Conservation (phyloP, 2,113 vertebrate genomes). For the Cyprinus carpio region DNA sequence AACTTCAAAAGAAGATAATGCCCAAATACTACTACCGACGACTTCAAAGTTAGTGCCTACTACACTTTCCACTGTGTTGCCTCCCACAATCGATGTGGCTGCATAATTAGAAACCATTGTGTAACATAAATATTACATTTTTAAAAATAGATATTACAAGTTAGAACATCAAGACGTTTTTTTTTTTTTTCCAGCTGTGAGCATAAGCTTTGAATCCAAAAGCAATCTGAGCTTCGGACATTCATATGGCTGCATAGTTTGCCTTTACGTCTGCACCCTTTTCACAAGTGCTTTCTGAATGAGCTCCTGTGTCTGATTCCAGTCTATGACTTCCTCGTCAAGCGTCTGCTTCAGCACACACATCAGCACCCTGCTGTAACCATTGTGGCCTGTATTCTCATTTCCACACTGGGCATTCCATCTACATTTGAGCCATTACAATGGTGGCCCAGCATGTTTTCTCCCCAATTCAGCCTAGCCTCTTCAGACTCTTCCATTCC, state of each 20-base stretch:
- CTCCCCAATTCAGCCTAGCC: constrained; percentile 44
- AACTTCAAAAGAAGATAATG: background rate
- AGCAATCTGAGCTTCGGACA: background rate
- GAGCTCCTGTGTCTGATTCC: constrained; percentile 47
- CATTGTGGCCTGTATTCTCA: constrained; percentile 54
- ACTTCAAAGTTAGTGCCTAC: background rate
- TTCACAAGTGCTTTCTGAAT: constrained; percentile 50
- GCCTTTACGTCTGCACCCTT: constrained; percentile 22
- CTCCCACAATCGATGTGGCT: background rate
- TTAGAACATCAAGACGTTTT: background rate
- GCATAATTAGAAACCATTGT: background rate
- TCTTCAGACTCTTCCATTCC: constrained; percentile 39
- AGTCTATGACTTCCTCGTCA: constrained; percentile 54
- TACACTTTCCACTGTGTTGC: background rate
- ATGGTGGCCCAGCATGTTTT: constrained; percentile 53
- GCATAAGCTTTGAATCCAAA: constrained; percentile 1
- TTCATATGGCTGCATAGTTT: constrained; percentile 10
- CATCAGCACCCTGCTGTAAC: constrained; percentile 58
- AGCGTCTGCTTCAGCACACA: constrained; percentile 52
- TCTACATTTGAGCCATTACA: constrained; percentile 46
- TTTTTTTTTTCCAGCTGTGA: background rate
- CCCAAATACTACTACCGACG: background rate
- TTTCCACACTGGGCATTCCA: constrained; percentile 52
- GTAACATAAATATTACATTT: background rate
- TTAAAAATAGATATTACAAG: constrained; percentile 3